Evolutionary conservation across 1,140 invertebrate genomes (phyloP), one percentile per base, ranked within the genome.

Genomic region (Temnothorax longispinosus): DNA sequence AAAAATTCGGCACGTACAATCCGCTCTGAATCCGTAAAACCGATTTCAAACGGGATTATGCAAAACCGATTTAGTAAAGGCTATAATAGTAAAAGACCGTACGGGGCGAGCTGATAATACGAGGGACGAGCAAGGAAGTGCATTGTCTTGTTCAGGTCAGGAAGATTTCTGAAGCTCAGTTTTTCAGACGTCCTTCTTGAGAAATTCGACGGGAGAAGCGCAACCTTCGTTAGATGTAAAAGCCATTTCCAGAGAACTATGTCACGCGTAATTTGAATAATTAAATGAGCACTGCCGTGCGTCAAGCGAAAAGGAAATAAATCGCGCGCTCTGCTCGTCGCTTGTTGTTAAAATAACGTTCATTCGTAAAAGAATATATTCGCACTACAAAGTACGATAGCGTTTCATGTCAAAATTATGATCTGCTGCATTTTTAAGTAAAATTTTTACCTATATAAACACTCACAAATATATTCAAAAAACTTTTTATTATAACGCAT

Each of bases 41-140:
- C 65, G 64, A 86, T 74, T 89, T 87, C 89, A 84, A 89, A 62
- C 67, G 38, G 80, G 89, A 90, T 90, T 90, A 90, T 90, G 89
- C 88, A 90, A 90, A 90, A 90, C 86, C 88, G 89, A 90, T 90
- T 90, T 90, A 90, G 86, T 85, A 90, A 90, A 87, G 62, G 78
- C 88, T 90, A 88, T 90, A 90, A 91, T 90, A 86, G 87, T 65
- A 72, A 62, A 38, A 77, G 85, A 90, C 85, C 86, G 85, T 88
- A 84, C 89, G 87, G 75, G 38, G 58, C 56, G 72, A 84, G 65
- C 50, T 62, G 89, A 90, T 90, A 91, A 90, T 86, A 84, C 77
- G 72, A 88, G 52, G 77, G 81, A 87, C 76, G 87, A 76, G 72
- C 18, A 54, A 82, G 72, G 72, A 88, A 91, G 89, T 91, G 89